Evolutionary conservation across 2,113 vertebrate species (phyloP), one percentile per base, ranked within the genome.

Genomic region (Meriones unguiculatus): DNA sequence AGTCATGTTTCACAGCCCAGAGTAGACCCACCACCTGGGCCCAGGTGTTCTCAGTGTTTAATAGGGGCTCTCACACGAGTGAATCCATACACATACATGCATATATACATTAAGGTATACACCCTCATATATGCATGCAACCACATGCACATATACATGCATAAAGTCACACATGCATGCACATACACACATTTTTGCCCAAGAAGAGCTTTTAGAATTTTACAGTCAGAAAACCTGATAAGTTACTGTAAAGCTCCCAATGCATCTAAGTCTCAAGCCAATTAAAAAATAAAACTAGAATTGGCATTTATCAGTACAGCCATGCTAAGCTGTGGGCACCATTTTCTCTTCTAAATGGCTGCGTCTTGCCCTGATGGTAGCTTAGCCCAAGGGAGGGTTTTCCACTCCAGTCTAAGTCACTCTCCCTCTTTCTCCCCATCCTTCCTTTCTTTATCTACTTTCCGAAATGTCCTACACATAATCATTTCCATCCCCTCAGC

Each of bases 401-500:
- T 77, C 14, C 1, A 7, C 32, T n/a, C 2, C 11, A 15, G 15
- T 54, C 69, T 15, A 9, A 70, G 69, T 13, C 1, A 7, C 5
- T 54, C 6, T 38, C 82, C 46, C 46, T 30, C 1, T 85, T 12
- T 38, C 32, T 17, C 35, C 52, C 13, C 10, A n/a, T 32, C 41
- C n/a, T 22, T 57, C 4, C 95, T 22, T 38, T 52, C 54, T 15
- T 11, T 18, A 18, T 10, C 73, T 32, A 38, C 52, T 95, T 95
- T 96, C 64, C 97, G 77, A 62, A 84, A 90, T 87, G 92, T 94
- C 97, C 97, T 80, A 92, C 88, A 93, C 88, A 76, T 97, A 98
- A 97, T 97, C 98, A 98, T 97, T 98, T 97, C 96, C 97, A 98
- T 97, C 96, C 97, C 98, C 97, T 94, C 76, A 93, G 93, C 98